Evolutionary conservation across 2,888 invertebrate species (phyloP), one percentile per base, ranked within the genome.

Genomic region (Caenorhabditis panamensis): DNA sequence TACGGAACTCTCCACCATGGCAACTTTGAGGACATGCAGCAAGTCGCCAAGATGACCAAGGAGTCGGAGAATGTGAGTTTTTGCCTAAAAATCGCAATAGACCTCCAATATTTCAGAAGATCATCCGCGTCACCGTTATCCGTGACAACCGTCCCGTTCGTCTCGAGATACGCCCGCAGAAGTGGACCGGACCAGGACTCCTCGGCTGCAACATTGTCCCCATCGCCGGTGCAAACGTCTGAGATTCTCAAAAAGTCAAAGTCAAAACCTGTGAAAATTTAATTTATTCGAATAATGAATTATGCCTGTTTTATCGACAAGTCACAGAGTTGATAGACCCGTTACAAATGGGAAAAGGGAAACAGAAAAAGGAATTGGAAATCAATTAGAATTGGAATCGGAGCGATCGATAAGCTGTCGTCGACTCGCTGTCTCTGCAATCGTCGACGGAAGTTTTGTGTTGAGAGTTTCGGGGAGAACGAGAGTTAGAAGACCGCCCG

Each of bases 1-100:
- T 89, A 86, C 67, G 89, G 89, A 24, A 49, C 63, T 9, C 69
- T 89, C n/a, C 89, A 89, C 64, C 81, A 81, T 26, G 89, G 79
- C 47, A 88, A 87, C 53, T 89, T 86, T 76, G 37, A 56, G 1
- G 80, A 83, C 22, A 62, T 90, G 58, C 51, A 83, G 16, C 84
- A 89, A 41, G 26, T 89, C 9, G 82, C 83, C 22, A 73, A 86
- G 18, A 53, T 85, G 11, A 87, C 89, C 11, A 68, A 75, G 31
- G 54, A 75, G 8, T 79, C 56, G 24, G 85, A 88, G 49, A 83
- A 79, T 16, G 89, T 89, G 11, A 69, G 86, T 67, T 20, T 11
- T 22, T 37, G 1, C 6, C 31, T 31, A 6, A 4, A 31, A 9
- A 31, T 6, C 9, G 31, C 31, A 31, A 31, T 31, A 31, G 31